A percentile compares a stretch with the other conserved stretches of the same genome.
Evolutionary conservation across 2,113 vertebrate species (phyloP).

Genomic region (Tachysurus vachellii): DNA sequence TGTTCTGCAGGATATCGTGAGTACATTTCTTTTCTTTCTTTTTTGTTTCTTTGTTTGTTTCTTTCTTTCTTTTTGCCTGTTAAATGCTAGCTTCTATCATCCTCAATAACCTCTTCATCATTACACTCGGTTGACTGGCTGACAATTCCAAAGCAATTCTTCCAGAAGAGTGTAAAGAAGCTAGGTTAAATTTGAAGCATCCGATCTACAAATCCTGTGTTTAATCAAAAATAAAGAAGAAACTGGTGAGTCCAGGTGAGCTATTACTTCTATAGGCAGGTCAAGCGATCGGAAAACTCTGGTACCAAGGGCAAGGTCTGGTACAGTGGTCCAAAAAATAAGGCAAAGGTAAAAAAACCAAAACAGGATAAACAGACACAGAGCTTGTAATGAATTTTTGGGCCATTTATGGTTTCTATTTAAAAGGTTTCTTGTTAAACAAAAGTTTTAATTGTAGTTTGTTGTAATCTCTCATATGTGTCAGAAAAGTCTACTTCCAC

Average conservation of each 20-base stretch:
- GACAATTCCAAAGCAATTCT: constrained; percentile 43
- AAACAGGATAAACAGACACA: no score
- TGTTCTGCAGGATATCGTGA: constrained; percentile 85
- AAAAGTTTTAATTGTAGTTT: not conserved
- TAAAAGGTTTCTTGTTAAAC: not conserved
- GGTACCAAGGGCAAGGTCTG: no score
- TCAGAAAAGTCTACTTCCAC: not conserved
- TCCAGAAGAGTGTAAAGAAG: not conserved
- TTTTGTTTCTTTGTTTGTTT: no score
- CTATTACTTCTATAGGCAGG: no score
- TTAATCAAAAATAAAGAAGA: not conserved
- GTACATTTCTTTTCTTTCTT: constrained; percentile 65
- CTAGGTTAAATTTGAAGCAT: not conserved
- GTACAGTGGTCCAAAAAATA: no score
- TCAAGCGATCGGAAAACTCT: no score
- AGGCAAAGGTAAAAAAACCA: no score
- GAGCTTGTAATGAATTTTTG: not conserved
- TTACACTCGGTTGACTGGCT: constrained; percentile 38
- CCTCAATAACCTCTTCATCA: constrained; percentile 1
- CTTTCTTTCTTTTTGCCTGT: not conserved
- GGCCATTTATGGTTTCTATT: not conserved
- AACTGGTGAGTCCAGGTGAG: no score
- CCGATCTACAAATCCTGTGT: not conserved
- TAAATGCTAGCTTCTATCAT: constrained; percentile 23
- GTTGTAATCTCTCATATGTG: not conserved